phyloP scores from a whole-genome alignment of 2,797 vertebrate species.

The Antennarius maculatus region DNA sequence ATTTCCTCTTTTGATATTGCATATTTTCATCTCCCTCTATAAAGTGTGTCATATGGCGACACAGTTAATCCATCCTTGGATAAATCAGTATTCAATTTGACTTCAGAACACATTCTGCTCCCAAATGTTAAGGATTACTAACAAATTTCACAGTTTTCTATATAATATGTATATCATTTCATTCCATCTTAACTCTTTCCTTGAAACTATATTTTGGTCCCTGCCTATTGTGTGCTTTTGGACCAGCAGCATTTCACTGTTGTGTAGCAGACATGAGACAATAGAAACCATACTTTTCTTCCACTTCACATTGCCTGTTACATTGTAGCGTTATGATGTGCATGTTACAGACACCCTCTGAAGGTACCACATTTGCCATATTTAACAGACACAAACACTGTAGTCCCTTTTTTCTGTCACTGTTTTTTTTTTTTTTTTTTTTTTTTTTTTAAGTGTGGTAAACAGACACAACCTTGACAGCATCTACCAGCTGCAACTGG shows the following conservation, averaged over 20 bases:
- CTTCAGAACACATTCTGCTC: constrained; percentile 58
- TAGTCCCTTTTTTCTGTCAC: constrained; percentile 51
- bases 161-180: constrained; percentile 22
- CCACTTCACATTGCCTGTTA: constrained; percentile 59
- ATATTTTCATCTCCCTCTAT: constrained; percentile 53
- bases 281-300: constrained; percentile 66
- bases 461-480: constrained; percentile 78
- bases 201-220: constrained; percentile 79
- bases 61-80: constrained; percentile 55
- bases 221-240: constrained; percentile 70
- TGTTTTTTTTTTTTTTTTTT: not conserved
- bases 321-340: constrained; percentile 63
- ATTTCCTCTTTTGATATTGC: constrained; percentile 66
- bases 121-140: constrained; percentile 60
- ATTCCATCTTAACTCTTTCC: constrained; percentile 66
- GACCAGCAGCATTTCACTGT: constrained; percentile 72
- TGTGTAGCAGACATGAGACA: constrained; percentile 61
- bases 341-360: constrained; percentile 67
- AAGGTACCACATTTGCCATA: constrained; percentile 43
- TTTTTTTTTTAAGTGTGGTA: constrained; percentile 47
- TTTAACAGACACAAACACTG: constrained; percentile 35
- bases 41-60: constrained; percentile 73
- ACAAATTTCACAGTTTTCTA: constrained; percentile 21
- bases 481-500: constrained; percentile 85
- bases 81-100: constrained; percentile 49